Percentiles rank a stretch among this genome's conserved stretches.
Evolutionary conservation across 2,888 invertebrate species (phyloP).

Genomic region (Belgica antarctica): DNA sequence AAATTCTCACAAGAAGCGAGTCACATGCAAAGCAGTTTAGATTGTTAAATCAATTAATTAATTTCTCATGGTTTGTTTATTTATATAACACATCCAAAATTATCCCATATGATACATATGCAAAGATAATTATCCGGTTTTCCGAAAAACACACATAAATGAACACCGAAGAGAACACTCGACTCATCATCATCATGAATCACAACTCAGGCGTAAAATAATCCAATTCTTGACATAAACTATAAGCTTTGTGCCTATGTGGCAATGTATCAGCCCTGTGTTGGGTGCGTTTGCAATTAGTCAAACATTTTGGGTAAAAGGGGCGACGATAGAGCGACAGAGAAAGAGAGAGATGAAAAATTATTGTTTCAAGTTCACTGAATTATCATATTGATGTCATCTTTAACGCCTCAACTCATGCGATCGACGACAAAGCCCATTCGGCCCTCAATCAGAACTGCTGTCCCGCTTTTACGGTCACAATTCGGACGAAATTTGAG

Average conservation of each 20-base stretch:
- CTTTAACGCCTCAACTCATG: slow-evolving; percentile 8
- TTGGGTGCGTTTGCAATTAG: slow-evolving; percentile 37
- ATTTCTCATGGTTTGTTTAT: slow-evolving; percentile 43
- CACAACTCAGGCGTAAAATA: slow-evolving; percentile 41
- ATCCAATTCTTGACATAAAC: slow-evolving; percentile 36
- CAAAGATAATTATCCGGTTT: slow-evolving; percentile 41
- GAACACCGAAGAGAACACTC: neutral
- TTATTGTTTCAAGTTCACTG: slow-evolving; percentile 40
- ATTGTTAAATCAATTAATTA: slow-evolving; percentile 44
- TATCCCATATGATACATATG: slow-evolving; percentile 35
- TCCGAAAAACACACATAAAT: slow-evolving; percentile 21
- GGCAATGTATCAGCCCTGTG: neutral
- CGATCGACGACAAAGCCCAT: slow-evolving; percentile 6
- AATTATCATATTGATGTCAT: slow-evolving; percentile 38
- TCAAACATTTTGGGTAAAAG: neutral
- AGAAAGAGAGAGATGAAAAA: slow-evolving; percentile 19
- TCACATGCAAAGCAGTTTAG: slow-evolving; percentile 12
- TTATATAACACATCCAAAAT: slow-evolving; percentile 34
- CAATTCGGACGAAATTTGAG: neutral
- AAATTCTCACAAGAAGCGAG: too few species aligned
- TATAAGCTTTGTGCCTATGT: slow-evolving; percentile 7
- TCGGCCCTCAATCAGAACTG: slow-evolving; percentile 29
- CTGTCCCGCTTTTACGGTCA: neutral
- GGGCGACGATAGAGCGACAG: too few species aligned
- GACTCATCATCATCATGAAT: slow-evolving; percentile 39